These are phyloP conservation scores for Eupeodes luniger DNA, from an alignment of 2,888 invertebrate genomes.

Conservation along the genomic window DNA sequence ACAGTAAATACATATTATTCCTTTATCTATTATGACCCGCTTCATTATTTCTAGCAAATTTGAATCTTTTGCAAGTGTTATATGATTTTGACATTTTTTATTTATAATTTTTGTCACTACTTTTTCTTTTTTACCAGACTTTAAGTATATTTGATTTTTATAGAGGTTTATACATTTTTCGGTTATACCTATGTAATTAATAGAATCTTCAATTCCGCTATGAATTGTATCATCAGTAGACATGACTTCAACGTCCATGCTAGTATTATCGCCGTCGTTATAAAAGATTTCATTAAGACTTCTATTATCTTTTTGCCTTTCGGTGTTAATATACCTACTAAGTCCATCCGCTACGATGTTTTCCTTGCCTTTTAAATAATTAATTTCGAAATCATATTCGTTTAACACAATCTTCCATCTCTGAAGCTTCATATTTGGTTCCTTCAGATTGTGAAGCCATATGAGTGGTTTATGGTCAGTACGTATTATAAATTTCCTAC, in stretches of 20 bases:
- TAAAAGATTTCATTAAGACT: conserved; percentile 6
- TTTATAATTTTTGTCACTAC: background rate
- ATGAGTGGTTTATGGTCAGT: conserved; percentile 1
- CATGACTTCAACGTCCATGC: conserved; percentile 9
- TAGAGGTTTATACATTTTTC: background rate
- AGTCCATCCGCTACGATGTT: too few species aligned
- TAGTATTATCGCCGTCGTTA: background rate
- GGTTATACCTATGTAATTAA: background rate
- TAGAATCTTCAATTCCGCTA: conserved; percentile 2
- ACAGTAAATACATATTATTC: too few species aligned
- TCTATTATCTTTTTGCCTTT: background rate
- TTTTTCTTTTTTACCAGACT: too few species aligned
- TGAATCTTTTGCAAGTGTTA: background rate
- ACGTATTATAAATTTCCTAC: background rate
- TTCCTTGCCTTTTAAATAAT: too few species aligned
- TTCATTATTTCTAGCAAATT: background rate
- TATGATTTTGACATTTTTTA: background rate
- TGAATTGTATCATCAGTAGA: background rate
- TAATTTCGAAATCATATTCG: too few species aligned
- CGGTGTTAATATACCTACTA: too few species aligned
- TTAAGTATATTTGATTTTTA: background rate
- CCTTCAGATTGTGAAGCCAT: conserved; percentile 5
- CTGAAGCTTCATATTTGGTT: background rate
- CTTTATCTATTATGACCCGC: background rate
- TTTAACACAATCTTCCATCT: background rate